A percentile compares a stretch with the other conserved stretches of the same genome.
Conservation (phyloP, 1,140 invertebrate genomes). For the Habropoda laboriosa region DNA sequence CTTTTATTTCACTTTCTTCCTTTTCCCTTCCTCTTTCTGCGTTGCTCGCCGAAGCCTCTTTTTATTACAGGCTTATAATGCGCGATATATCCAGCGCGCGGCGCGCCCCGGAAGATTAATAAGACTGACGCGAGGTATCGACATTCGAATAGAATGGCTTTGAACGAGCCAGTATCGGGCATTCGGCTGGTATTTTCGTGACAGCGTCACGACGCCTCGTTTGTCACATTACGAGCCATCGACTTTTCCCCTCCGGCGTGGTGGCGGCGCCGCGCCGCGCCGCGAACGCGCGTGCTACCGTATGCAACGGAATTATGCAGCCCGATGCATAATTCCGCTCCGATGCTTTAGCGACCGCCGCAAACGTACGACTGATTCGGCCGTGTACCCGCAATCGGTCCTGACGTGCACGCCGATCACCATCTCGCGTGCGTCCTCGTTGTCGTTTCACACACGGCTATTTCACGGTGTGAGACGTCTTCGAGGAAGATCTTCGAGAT, state of each 20-base stretch:
- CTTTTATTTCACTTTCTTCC: not conserved
- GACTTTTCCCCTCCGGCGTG: slow-evolving; percentile 37
- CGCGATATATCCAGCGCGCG: slow-evolving; percentile 36
- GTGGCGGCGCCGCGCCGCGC: not conserved
- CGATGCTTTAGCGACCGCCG: slow-evolving; percentile 60
- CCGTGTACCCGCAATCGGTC: slow-evolving; percentile 29
- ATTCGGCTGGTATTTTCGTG: slow-evolving; percentile 51
- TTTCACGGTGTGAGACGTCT: not conserved
- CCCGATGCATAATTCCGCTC: slow-evolving; percentile 50
- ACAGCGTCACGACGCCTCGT: slow-evolving; percentile 51
- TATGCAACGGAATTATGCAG: slow-evolving; percentile 59
- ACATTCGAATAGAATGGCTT: slow-evolving; percentile 42
- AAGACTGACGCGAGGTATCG: slow-evolving; percentile 52
- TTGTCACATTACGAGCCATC: slow-evolving; percentile 55
- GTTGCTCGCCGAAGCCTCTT: slow-evolving; percentile 29
- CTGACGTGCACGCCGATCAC: slow-evolving; percentile 24
- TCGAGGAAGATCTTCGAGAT: not conserved
- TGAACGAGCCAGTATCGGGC: slow-evolving; percentile 45
- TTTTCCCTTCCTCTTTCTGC: not conserved
- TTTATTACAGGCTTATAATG: slow-evolving; percentile 47
- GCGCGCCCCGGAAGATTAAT: slow-evolving; percentile 36
- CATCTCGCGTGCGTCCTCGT: not conserved
- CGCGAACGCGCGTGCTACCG: slow-evolving; percentile 26
- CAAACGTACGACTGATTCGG: slow-evolving; percentile 55
- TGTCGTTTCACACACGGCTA: not conserved